Base-by-base conservation (phyloP, 2,113 vertebrate genomes). In the Anoura caudifer region DNA sequence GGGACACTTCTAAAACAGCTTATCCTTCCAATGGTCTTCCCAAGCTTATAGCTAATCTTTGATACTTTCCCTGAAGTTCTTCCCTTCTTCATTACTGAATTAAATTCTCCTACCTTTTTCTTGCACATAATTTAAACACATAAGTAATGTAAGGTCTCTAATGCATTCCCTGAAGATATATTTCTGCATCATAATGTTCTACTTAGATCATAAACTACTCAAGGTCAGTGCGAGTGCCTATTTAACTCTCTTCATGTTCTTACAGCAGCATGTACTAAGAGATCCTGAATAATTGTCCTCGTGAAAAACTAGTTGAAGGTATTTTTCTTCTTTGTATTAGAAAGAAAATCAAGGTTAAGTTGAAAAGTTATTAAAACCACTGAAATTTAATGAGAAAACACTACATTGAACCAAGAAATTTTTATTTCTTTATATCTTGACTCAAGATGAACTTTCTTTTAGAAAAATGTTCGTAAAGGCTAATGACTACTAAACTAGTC, bases 171-270 rank as follows among this genome's bases (percentile, higher is more conserved):
- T 72, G 96, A 97, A 97, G 97, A 97, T 98, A 97, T 97, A 98
- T 97, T 97, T 97, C 96, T 97, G 96, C 96, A 97, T 97, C 97
- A 97, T 96, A 98, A 97, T 98, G 97, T 97, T 97, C 96, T 98
- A 97, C 97, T 96, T 97, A 97, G 97, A 97, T 97, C 97, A 98
- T 97, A 97, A 98, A 97, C 95, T 98, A 97, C 96, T 98, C 96
- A 98, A 97, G 97, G 97, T 97, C 96, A 97, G 87, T 87, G 82
- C 43, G 96, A 97, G 86, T 93, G 86, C 94, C 96, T 97, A 91
- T 98, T 96, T 97, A 97, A 97, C 76, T 96, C 96, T 95, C 89
- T 94, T 97, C 94, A 47, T 97, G 92, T 96, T 97, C 97, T 72
- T 80, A 94, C 67, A 93, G 94, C 96, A 94, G 94, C 82, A 47